Base-by-base conservation (phyloP, 2,797 vertebrate genomes). In the Zalophus californianus region DNA sequence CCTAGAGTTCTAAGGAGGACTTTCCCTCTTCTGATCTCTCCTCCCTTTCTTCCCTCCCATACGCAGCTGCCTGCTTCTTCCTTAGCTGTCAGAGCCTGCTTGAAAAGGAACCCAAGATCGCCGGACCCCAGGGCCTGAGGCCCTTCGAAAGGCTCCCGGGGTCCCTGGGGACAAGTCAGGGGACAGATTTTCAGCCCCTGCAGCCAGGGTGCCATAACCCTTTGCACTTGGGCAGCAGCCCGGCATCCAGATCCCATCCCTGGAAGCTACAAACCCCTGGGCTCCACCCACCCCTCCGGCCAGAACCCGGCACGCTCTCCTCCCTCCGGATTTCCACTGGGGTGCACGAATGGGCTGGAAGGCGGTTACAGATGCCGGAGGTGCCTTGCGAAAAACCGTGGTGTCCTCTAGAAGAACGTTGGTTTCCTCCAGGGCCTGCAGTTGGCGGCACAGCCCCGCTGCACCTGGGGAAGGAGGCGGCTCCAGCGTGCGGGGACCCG, bases 231-330 rank as follows among this genome's bases (percentile, higher is more conserved):
- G 50, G 54, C 62, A 60, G 50, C 75, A 23, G 32, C 41, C 5
- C 0, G 1, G 29, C 8, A 27, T 50, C 56, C 78, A 54, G 77
- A 66, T 32, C 72, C 20, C 50, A 18, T n/a, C 41, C 50, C 62
- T 48, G 60, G 32, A 52, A 75, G 35, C 50, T 18, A n/a, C 64
- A 38, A 11, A 44, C 20, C 50, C n/a, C 48, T 2, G 68, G 78
- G 60, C 50, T 96, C 96, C 77, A 32, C 86, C 88, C 90, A 86
- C 23, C 64, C n/a, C 86, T 86, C 16, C 12, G 29, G 78, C 66
- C 48, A 7, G 64, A 44, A 21, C 29, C 82, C 4, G n/a, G 54
- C 48, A 16, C 50, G 0, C 4, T 0, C 4, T 62, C 38, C 16
- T 41, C 20, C 50, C 62, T 58, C 75, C 16, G 11, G 70, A 20